Conservation (phyloP, 2,113 vertebrate genomes). For the Pollachius pollachius region DNA sequence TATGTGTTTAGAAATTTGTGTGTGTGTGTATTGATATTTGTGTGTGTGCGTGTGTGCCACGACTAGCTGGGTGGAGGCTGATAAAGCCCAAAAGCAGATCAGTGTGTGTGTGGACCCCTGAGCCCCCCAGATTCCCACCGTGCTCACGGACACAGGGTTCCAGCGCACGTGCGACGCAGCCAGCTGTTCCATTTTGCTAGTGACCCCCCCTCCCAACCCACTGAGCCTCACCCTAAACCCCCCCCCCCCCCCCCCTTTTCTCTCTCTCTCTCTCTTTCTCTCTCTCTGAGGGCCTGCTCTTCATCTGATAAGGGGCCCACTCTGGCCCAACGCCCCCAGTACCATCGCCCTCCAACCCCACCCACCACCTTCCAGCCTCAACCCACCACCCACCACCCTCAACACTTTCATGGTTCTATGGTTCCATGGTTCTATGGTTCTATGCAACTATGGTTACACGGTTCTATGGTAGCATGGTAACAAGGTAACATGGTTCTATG, state of each 20-base stretch:
- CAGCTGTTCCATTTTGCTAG: slow-evolving; percentile 74
- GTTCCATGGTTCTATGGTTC: too few relatives aligned
- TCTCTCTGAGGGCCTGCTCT: slow-evolving; percentile 66
- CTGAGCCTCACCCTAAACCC: slow-evolving; percentile 10
- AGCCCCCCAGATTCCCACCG: slow-evolving; percentile 70
- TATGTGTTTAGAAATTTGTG: slow-evolving; percentile 28
- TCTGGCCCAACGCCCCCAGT: background rate
- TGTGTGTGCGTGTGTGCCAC: slow-evolving; percentile 48
- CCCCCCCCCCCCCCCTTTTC: slow-evolving; percentile 41
- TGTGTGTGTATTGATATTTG: slow-evolving; percentile 5
- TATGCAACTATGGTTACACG: too few relatives aligned
- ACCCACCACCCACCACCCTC: slow-evolving; percentile 15
- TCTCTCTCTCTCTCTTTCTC: slow-evolving; percentile 40
- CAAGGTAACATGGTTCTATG: too few relatives aligned
- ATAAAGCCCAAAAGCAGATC: slow-evolving; percentile 60
- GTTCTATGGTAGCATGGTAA: too few relatives aligned
- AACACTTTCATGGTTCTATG: slow-evolving; percentile 9
- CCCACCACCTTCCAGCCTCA: slow-evolving; percentile 45
- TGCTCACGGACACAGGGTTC: slow-evolving; percentile 68
- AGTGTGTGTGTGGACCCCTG: slow-evolving; percentile 66
- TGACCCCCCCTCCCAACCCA: slow-evolving; percentile 52
- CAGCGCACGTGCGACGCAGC: slow-evolving; percentile 69
- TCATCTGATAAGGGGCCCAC: slow-evolving; percentile 73
- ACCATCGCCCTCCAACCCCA: slow-evolving; percentile 54
- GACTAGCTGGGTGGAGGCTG: slow-evolving; percentile 62